phyloP scores from a whole-genome alignment of 2,888 invertebrate genomes.

The Aquatica leii region DNA sequence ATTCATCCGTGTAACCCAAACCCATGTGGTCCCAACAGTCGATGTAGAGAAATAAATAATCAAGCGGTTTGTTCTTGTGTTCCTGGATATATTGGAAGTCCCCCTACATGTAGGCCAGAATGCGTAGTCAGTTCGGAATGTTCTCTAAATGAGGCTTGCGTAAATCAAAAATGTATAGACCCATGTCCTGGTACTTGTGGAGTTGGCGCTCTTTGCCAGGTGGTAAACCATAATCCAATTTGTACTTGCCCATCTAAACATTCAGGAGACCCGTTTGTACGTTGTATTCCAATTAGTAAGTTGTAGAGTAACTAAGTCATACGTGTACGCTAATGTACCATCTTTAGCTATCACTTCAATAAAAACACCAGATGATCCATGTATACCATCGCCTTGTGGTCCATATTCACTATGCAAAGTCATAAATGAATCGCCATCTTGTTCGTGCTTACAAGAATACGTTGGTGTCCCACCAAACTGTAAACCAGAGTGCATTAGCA shows the following conservation, averaged over 20 bases:
- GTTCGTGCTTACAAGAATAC: slow-evolving; percentile 75
- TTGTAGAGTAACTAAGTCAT: slow-evolving; percentile 7
- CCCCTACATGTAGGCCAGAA: slow-evolving; percentile 66
- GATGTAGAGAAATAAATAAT: slow-evolving; percentile 65
- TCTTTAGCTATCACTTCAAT: slow-evolving; percentile 60
- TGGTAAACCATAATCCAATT: slow-evolving; percentile 65
- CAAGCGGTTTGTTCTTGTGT: slow-evolving; percentile 68
- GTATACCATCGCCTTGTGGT: slow-evolving; percentile 78
- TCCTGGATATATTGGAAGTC: slow-evolving; percentile 62
- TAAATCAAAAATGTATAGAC: slow-evolving; percentile 65
- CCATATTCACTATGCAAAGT: slow-evolving; percentile 77
- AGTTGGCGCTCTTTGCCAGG: slow-evolving; percentile 65
- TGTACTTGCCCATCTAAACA: slow-evolving; percentile 70
- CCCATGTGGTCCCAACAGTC: slow-evolving; percentile 68
- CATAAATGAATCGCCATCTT: slow-evolving; percentile 65
- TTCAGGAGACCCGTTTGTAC: slow-evolving; percentile 72
- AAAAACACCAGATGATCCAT: slow-evolving; percentile 64
- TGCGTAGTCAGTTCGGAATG: slow-evolving; percentile 64
- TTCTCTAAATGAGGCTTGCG: slow-evolving; percentile 60
- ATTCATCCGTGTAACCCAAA: slow-evolving; percentile 73
- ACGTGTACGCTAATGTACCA: neutral
- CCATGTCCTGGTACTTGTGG: slow-evolving; percentile 66
- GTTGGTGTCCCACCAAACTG: slow-evolving; percentile 80
- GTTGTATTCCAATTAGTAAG: slow-evolving; percentile 56
- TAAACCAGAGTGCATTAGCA: slow-evolving; percentile 82